These are phyloP conservation scores for Lonchura striata DNA, from an alignment of 2,113 vertebrate species.

Conservation along the genomic window DNA sequence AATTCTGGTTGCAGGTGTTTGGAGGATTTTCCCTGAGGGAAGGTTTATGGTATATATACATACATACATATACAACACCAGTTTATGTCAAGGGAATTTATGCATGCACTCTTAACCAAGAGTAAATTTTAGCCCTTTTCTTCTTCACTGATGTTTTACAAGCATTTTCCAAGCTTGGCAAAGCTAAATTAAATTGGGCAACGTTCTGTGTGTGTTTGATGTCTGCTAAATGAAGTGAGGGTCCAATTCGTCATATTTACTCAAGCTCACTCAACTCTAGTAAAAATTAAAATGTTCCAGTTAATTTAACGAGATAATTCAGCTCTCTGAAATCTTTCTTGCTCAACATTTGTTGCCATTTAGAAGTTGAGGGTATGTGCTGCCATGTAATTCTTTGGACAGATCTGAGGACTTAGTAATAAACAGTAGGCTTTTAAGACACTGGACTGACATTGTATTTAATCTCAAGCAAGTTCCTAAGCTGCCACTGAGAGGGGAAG, in stretches of 20 bases:
- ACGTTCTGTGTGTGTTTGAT: conserved; percentile 62
- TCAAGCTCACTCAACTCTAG: conserved; percentile 67
- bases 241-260: conserved; percentile 68
- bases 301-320: conserved; percentile 71
- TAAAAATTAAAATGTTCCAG: conserved; percentile 73
- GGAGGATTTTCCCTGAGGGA: not conserved
- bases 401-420: conserved; percentile 27
- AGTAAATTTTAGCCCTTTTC: conserved; percentile 54
- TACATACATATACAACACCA: not conserved
- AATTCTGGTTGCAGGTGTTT: not conserved
- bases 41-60: not conserved
- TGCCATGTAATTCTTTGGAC: conserved; percentile 57
- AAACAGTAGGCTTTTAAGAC: not conserved
- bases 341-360: conserved; percentile 59
- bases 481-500: not conserved
- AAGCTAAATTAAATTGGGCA: conserved; percentile 67
- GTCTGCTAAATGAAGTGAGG: conserved; percentile 68
- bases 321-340: conserved; percentile 57
- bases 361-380: conserved; percentile 17
- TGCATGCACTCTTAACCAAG: not conserved
- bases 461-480: conserved; percentile 15
- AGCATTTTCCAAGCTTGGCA: conserved; percentile 48
- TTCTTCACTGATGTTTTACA: conserved; percentile 31
- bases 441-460: not conserved
- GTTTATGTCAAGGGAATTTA: conserved; percentile 20